A percentile compares a stretch with the other conserved stretches of the same genome.
Conservation (phyloP, 2,113 vertebrate species). For the Okapia johnstoni region DNA sequence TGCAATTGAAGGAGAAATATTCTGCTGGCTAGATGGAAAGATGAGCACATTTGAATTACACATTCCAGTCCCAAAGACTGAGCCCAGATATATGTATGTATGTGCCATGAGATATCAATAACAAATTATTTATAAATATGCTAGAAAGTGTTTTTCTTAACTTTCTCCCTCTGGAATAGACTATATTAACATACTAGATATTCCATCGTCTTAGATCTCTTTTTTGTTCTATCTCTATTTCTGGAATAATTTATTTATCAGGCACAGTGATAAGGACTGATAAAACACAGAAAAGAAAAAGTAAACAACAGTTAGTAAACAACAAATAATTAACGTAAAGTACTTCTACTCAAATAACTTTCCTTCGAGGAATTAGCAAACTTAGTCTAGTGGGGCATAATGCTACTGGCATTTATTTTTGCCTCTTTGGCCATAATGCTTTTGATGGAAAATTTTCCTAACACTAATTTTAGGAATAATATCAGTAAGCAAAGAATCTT, state of each 20-base stretch:
- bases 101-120: not conserved
- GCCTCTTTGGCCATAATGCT: not conserved
- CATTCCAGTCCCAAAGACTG: not conserved
- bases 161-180: not conserved
- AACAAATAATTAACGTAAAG: not conserved
- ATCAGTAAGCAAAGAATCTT: not conserved
- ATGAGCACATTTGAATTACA: not conserved
- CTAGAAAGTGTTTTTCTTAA: not conserved
- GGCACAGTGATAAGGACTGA: not conserved
- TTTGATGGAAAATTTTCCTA: not conserved
- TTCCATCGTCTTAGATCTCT: not conserved
- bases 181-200: not conserved
- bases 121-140: not conserved
- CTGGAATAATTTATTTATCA: not conserved
- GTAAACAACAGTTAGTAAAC: not conserved
- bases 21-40: not conserved
- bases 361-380: not conserved
- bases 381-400: not conserved
- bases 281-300: not conserved
- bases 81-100: not conserved
- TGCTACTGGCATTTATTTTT: not conserved
- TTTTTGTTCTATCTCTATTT: not conserved
- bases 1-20: not conserved
- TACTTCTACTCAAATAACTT: not conserved
- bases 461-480: conserved; percentile 10